These are phyloP conservation scores for Lacerta viridis DNA, from an alignment of 2,797 vertebrate species.

Conservation along the genomic window DNA sequence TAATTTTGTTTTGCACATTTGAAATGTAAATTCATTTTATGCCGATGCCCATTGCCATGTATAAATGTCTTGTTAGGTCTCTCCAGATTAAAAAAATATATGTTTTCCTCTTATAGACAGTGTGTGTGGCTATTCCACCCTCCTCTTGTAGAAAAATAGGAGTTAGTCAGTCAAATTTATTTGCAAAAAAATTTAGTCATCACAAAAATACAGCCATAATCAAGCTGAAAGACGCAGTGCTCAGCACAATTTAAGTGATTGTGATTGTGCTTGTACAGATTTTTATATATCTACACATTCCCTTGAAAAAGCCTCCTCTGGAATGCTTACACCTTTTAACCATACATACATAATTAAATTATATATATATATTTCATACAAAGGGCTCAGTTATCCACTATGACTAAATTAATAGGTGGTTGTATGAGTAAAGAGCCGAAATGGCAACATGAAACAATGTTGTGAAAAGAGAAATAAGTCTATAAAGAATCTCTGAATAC, in stretches of 20 bases:
- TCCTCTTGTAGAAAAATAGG: too few species aligned
- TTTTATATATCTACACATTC: not conserved
- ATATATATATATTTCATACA: not conserved
- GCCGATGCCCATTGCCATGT: slow-evolving; percentile 65
- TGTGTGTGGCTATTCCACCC: slow-evolving; percentile 62
- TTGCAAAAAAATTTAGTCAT: too few species aligned
- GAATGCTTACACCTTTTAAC: slow-evolving; percentile 11
- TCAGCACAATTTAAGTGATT: slow-evolving; percentile 53
- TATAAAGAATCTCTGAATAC: slow-evolving; percentile 65
- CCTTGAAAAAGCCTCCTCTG: slow-evolving; percentile 16
- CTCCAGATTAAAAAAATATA: slow-evolving; percentile 53
- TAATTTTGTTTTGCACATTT: slow-evolving; percentile 78
- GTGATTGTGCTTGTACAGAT: not conserved
- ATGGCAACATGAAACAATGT: slow-evolving; percentile 47
- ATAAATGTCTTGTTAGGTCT: slow-evolving; percentile 64
- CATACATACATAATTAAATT: not conserved
- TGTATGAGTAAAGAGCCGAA: slow-evolving; percentile 67
- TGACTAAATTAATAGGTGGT: slow-evolving; percentile 64
- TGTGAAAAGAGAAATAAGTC: slow-evolving; percentile 48
- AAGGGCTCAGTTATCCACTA: slow-evolving; percentile 57
- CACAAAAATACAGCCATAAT: too few species aligned
- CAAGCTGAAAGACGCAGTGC: too few species aligned
- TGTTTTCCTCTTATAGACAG: slow-evolving; percentile 50
- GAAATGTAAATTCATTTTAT: slow-evolving; percentile 75
- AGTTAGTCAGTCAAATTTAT: too few species aligned